phyloP scores from a whole-genome alignment of 2,113 vertebrate species.

The Peromyscus californicus region DNA sequence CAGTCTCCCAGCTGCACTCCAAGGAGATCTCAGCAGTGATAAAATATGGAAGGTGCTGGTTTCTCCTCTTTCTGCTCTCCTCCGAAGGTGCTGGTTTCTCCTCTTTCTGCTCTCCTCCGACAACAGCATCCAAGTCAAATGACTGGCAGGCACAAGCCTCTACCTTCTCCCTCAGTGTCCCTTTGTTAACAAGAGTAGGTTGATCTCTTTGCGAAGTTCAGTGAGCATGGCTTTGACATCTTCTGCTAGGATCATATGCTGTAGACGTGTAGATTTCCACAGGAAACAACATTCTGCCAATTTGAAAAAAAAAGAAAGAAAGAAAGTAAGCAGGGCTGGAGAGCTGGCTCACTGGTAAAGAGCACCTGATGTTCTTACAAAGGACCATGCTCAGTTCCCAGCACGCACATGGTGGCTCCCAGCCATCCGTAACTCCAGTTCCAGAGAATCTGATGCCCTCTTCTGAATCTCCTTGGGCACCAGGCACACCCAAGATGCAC shows the following conservation, averaged over 20 bases:
- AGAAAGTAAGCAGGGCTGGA: neutral
- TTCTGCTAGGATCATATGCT: conserved; percentile 89
- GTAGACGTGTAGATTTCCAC: conserved; percentile 95
- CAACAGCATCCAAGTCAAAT: conserved; percentile 92
- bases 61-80: conserved; percentile 96
- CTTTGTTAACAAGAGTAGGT: conserved; percentile 95
- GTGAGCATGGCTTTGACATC: conserved; percentile 90
- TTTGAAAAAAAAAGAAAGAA: neutral
- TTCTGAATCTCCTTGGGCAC: neutral
- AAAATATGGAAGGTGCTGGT: conserved; percentile 93
- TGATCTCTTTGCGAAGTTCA: conserved; percentile 89
- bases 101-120: conserved; percentile 70
- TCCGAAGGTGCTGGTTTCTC: conserved; percentile 82
- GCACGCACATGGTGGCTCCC: neutral
- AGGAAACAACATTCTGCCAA: conserved; percentile 93
- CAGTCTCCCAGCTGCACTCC: conserved; percentile 92
- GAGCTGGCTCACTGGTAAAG: neutral
- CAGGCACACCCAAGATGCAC: too few relatives aligned
- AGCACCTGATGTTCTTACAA: neutral
- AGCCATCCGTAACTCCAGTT: neutral
- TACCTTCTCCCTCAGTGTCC: conserved; percentile 97
- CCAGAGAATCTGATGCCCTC: neutral
- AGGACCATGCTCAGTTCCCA: neutral
- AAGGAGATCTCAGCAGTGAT: conserved; percentile 90
- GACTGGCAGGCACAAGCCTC: conserved; percentile 89